Evolutionary conservation across 2,797 vertebrate genomes (phyloP), one percentile per base, ranked within the genome.

Genomic region (Tenualosa thibaudeaui): DNA sequence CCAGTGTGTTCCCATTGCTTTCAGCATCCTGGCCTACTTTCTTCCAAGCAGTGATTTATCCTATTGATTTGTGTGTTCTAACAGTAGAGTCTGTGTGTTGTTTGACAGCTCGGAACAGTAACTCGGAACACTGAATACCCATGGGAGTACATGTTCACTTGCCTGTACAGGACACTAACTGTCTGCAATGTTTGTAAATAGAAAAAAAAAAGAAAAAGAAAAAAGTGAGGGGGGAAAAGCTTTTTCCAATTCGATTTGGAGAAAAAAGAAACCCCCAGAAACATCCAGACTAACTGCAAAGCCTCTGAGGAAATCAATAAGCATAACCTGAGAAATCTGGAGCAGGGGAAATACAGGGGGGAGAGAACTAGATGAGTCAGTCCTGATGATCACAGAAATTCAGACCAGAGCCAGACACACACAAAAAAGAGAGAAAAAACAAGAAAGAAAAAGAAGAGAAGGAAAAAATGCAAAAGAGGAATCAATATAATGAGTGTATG

Each of bases 401-500:
- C 68, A 71, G 68, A 13, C 3, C 68, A 40, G 3, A 71, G 31
- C 37, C 17, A 78, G 40, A 71, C 15, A 71, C 15, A 71, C 37
- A 71, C 1, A 37, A 65, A 24, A 26, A 24, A 9, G 81, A 54
- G 5, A 6, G 8, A 75, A 26, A 17, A 75, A 75, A 75, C 71
- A 43, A 78, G 68, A 17, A 78, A 43, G 71, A 9, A 22, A 17
- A 43, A 78, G 43, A 17, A 22, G 40, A 7, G 71, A 8, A 17
- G 17, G 71, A 46, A 49, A 40, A 40, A 78, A 78, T 19, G 37
- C 37, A 22, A 19, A 78, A 40, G 15, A 17, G 19, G 37, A 46
- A 46, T 78, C 71, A 46, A 78, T 78, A 43, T 78, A 43, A 78
- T 78, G 71, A 78, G 71, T 43, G 71, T 78, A 40, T 78, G 7